Evolutionary conservation across 1,140 invertebrate species (phyloP), one percentile per base, ranked within the genome.

Genomic region (Lerema accius): DNA sequence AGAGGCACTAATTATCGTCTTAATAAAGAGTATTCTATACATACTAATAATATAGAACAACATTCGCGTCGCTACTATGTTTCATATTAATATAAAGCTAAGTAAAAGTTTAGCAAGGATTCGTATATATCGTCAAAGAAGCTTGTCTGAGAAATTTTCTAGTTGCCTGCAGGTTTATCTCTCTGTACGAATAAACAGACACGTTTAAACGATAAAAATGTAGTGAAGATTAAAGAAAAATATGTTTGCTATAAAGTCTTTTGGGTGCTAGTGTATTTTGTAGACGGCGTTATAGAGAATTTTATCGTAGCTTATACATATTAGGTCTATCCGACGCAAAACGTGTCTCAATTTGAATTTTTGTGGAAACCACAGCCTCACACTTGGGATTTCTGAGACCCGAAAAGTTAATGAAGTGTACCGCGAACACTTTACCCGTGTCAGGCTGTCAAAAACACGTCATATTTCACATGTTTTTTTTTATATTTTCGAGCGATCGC

Each of bases 401-500:
- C 65, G 63, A 72, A 80, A 79, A 85, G 71, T 77, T 84, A 87
- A 86, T 87, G 84, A 88, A 86, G 82, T 84, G 78, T 82, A 71
- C 71, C 67, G 69, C 78, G 66, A 79, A 87, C 81, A 85, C 80
- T 82, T 86, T 84, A 90, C 87, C 87, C 85, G 72, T 80, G 82
- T 89, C 86, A 89, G 76, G 66, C 76, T 86, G 86, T 88, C 86
- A 89, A 65, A 79, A 84, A 78, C 87, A 87, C 79, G 76, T 87
- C 80, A 88, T 85, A 88, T 84, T 83, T 84, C 67, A 76, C 75
- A 64, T 73, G 71, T 78, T 78, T 85, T 83, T 23, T 23, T 80
- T 80, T 78, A 71, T 71, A 73, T 85, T 83, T 84, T 80, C 74
- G 69, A 71, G 37, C 66, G 63, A 74, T 67, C 81, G 73, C 75